Base-by-base conservation (phyloP, 2,888 invertebrate genomes). In the Desoria tigrina region DNA sequence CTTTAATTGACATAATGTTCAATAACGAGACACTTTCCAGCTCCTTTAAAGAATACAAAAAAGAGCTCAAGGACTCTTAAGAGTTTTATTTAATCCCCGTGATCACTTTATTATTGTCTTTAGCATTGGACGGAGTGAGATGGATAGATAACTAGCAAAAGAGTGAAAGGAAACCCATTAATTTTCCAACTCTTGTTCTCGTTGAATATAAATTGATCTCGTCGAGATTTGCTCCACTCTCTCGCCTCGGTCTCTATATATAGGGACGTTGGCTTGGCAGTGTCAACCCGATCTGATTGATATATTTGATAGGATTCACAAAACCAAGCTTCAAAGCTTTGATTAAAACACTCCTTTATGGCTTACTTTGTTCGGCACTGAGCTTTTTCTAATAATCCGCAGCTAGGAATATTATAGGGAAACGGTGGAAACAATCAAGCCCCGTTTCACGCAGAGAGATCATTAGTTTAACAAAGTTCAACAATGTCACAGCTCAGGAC, bases 131-230 rank as follows among this genome's bases (percentile, higher is more conserved):
- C n/a, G n/a, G n/a, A n/a, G n/a, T n/a, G n/a, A n/a, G n/a, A n/a
- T n/a, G n/a, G n/a, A n/a, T n/a, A n/a, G n/a, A n/a, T n/a, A n/a
- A n/a, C n/a, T n/a, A n/a, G n/a, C n/a, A 7, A 24, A 9, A 24
- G 27, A 55, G 55, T 28, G 55, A 55, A 55, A 28, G 55, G 55
- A 28, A 55, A 55, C 26, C 32, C 55, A 55, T 55, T 55, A 55
- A 55, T 55, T 55, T 28, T 32, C n/a, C n/a, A 6, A 28, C 24
- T 45, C 7, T 21, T 45, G 45, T 24, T 21, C 24, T 55, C 32
- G 28, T 55, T 55, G 55, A 26, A 55, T 55, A 55, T 55, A 55
- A 55, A 55, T 55, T 32, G 32, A 45, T 45, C 45, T 21, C 6
- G 55, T 55, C 4, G 55, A n/a, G n/a, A n/a, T n/a, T n/a, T n/a